Base-by-base conservation (phyloP, 2,888 invertebrate species). In the Dryobotodes eremita region DNA sequence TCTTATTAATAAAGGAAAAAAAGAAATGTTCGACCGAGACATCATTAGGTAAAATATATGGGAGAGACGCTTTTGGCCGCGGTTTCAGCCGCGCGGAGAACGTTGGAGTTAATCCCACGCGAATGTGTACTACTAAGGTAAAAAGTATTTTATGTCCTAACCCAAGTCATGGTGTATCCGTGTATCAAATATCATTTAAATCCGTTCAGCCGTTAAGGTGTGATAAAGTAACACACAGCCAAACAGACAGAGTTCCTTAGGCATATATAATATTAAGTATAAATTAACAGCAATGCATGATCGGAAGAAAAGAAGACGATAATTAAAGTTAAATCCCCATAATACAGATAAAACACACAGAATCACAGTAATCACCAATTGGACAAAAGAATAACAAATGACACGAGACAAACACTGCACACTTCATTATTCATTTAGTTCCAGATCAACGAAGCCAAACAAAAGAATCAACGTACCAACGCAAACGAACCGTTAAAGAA, bases 401-500 rank as follows among this genome's bases (percentile, higher is more conserved):
- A 17, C 17, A 48, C 23, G n/a, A 36, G 36, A 20, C 26, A 78
- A 79, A 84, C 20, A 42, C 55, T 20, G 36, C 15, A 62, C 80
- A 80, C 62, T 65, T 70, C 23, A 82, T 71, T 80, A 85, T 85
- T 69, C 69, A 75, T 83, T 83, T 59, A 75, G 42, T 64, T 68
- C 46, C 75, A 73, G 62, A 66, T 71, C 62, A 71, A 36, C 48
- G 64, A 75, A 73, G 46, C 48, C 66, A 46, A 84, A 84, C 62
- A 86, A 84, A 86, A 77, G 77, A 74, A 71, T 42, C 26, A 50
- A 57, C 5, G 62, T 48, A 80, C 65, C 71, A 71, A 74, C 73
- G 53, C 68, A 78, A 84, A 79, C 59, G 76, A 68, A 76, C 53
- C 71, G 42, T 79, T 75, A 77, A 80, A 86, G 71, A 79, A 82